Base-by-base conservation (phyloP, 2,888 invertebrate genomes). In the Zelleria hepariella region DNA sequence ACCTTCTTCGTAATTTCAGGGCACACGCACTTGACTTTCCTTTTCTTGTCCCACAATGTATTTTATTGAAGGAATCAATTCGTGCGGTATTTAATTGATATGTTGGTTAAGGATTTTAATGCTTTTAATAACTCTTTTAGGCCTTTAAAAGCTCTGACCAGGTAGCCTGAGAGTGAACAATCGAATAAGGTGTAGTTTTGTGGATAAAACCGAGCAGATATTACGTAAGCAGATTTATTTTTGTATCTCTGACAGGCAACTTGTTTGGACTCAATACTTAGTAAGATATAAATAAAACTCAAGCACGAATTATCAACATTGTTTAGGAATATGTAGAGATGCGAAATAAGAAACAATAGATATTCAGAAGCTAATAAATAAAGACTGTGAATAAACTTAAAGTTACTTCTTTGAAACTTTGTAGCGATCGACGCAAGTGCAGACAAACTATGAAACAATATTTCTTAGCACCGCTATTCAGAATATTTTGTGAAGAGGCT, bases 381-480 rank as follows among this genome's bases (percentile, higher is more conserved):
- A n/a, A 10, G 18, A 49, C 49, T 49, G 20, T 8, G 20, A 49
- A 49, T 49, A 49, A 49, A 21, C 49, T 49, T 18, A 3, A 49
- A 49, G 18, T 20, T 18, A 18, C 18, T 1, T 18, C 10, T 49
- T 32, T 18, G 6, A 56, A 56, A 56, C 32, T 56, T 56, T 66
- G 67, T 67, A 67, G 59, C 68, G 67, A 67, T 66, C 65, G 72
- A 69, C 71, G 70, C 75, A 70, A 74, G 71, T 70, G 74, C 71
- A 78, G 77, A 81, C 80, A 77, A 80, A 79, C 74, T 81, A 80
- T 73, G 77, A 73, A 70, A 75, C 73, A 77, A 78, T 80, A 82
- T 82, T 78, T 81, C 71, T 75, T 69, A 15, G 23, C 3, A 20
- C 7, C 21, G 32, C 15, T 42, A 15, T 42, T 42, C 32, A 42